Conservation (phyloP, 2,797 vertebrate genomes). For the Labeo calbasu region DNA sequence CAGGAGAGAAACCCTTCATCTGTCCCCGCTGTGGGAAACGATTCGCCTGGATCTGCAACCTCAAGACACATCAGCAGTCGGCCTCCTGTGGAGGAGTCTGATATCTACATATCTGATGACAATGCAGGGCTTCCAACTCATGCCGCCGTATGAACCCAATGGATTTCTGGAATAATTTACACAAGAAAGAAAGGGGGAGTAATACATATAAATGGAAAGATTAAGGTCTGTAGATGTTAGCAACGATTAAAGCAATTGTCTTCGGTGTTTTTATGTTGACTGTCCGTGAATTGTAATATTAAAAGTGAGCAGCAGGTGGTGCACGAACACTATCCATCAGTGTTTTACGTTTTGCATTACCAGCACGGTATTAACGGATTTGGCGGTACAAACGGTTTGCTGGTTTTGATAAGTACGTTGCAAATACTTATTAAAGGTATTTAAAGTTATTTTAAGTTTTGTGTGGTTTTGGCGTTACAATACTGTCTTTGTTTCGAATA, state of each 20-base stretch:
- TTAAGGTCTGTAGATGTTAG: not conserved
- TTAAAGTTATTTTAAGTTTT: fast-evolving
- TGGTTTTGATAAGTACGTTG: too few species aligned
- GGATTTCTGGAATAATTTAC: not conserved
- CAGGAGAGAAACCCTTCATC: conserved; percentile 77
- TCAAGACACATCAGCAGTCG: conserved; percentile 77
- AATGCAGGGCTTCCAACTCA: conserved; percentile 16
- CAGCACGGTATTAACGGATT: not conserved
- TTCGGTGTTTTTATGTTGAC: not conserved
- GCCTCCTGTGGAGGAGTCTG: conserved; percentile 63
- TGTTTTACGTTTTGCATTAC: not conserved
- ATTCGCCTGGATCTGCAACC: conserved; percentile 80
- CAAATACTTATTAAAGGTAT: too few species aligned
- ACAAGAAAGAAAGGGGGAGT: not conserved
- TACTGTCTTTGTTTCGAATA: fast-evolving
- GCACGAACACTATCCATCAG: not conserved
- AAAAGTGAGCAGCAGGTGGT: conserved; percentile 10
- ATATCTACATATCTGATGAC: not conserved
- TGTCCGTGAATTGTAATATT: conserved; percentile 38
- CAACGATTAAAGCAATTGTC: not conserved
- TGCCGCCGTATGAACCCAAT: not conserved
- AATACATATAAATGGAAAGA: not conserved
- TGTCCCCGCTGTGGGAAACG: conserved; percentile 75
- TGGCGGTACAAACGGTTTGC: not conserved
- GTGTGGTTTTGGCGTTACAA: fast-evolving